Evolutionary conservation across 2,113 vertebrate species (phyloP), one percentile per base, ranked within the genome.

Genomic region (Emberiza fucata): DNA sequence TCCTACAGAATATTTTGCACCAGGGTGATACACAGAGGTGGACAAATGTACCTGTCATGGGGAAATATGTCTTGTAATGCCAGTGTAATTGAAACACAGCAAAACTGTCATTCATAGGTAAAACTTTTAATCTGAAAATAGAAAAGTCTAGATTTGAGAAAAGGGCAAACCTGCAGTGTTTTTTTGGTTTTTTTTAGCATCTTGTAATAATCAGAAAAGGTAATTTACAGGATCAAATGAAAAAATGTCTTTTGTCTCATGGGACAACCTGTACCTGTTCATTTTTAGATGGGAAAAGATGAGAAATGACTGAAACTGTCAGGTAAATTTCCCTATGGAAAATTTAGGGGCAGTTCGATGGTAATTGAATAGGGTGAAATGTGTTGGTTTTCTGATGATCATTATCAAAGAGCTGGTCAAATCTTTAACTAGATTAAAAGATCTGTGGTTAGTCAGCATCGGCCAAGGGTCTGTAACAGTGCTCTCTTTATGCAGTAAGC

Each of bases 401-500:
- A 4, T 44, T 65, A 16, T 72, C 56, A 39, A 63, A 94, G 65
- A 44, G 20, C 31, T 50, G 21, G 53, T 70, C 47, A 50, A 29
- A 69, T 35, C 27, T 15, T 39, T 54, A 47, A 78, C 42, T 64
- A 72, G 70, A 75, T 71, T 54, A 54, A 88, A 82, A 91, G 56
- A 6, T 66, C 64, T 68, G 83, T 83, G 76, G 21, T 70, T 63
- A 72, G 45, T 47, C 65, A 64, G 29, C 48, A 17, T 3, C 63
- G 84, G 61, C 44, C 40, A 14, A 22, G 3, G 71, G 45, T 31
- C 56, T 73, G 47, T 45, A 81, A 70, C 66, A 95, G 47, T 91
- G 53, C 84, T 80, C 6, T 86, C 81, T 90, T 96, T 96, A 75
- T 96, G 68, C 79, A 66, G 20, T 15, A 23, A 61, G 13, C 92